Evolutionary conservation across 2,797 vertebrate species (phyloP).

Genomic region (Alosa sapidissima): DNA sequence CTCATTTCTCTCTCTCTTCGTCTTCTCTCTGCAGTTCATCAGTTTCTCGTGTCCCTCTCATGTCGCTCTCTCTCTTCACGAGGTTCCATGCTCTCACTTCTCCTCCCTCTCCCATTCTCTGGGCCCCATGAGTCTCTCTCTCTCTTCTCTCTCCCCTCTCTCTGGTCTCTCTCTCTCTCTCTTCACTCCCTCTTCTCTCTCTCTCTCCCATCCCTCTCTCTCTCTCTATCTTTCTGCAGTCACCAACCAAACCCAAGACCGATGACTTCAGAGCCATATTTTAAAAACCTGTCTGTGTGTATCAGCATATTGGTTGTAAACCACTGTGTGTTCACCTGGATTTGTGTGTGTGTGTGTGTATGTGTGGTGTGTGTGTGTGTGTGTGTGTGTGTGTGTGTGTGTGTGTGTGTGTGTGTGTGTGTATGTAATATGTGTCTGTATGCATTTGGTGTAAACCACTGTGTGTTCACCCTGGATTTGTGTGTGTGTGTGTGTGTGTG

Average conservation of each 20-base stretch:
- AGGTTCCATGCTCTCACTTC: neutral
- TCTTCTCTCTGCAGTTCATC: too few relatives aligned
- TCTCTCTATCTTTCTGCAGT: neutral
- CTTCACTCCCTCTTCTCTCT: neutral
- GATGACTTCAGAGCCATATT: neutral
- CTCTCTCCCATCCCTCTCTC: neutral
- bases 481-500: too few relatives aligned
- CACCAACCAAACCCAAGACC: too few relatives aligned
- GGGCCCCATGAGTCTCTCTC: neutral
- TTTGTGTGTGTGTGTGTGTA: slow-evolving; percentile 26
- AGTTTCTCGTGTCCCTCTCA: neutral
- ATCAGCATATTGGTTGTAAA: too few relatives aligned
- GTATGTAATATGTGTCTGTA: slow-evolving; percentile 22
- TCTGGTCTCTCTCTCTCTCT: neutral
- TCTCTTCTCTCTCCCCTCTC: neutral
- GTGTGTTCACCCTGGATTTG: neutral
- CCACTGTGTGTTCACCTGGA: slow-evolving; percentile 14
- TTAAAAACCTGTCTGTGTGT: neutral
- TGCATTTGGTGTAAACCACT: too few relatives aligned
- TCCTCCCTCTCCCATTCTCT: neutral
- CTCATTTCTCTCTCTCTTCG: neutral
- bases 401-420: slow-evolving; percentile 10
- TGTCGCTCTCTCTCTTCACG: neutral
- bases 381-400: neutral
- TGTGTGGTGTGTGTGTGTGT: neutral